Evolutionary conservation across 1,140 invertebrate genomes (phyloP).

Genomic region (Monochamus saltuarius): DNA sequence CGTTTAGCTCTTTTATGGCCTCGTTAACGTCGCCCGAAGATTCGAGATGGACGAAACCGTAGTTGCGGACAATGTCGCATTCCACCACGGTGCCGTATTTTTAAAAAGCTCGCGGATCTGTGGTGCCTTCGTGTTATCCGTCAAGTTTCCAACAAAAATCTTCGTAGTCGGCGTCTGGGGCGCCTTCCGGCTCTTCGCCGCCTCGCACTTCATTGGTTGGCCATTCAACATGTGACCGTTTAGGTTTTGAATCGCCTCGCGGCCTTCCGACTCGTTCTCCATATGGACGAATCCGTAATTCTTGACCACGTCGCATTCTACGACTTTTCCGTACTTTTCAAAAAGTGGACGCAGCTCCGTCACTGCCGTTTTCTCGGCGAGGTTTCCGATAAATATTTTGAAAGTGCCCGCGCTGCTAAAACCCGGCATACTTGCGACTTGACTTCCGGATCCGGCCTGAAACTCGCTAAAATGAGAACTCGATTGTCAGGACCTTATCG

Average conservation of each 20-base stretch:
- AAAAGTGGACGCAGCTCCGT: conserved; percentile 86
- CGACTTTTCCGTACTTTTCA: conserved; percentile 92
- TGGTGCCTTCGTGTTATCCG: conserved; percentile 83
- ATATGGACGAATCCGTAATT: conserved; percentile 98
- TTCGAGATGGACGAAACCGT: conserved; percentile 88
- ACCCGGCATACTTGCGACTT: conserved; percentile 67
- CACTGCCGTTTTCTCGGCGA: conserved; percentile 84
- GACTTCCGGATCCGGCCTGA: too few relatives aligned
- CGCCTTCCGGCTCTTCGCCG: conserved; percentile 80
- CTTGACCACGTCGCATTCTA: conserved; percentile 94
- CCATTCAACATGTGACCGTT: conserved; percentile 87
- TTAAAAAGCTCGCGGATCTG: conserved; percentile 84
- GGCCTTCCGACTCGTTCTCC: conserved; percentile 88
- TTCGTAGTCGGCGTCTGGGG: conserved; percentile 84
- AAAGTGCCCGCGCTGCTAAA: conserved; percentile 79
- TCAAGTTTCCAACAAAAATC: conserved; percentile 88
- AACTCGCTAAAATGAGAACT: too few relatives aligned
- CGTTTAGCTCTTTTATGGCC: conserved; percentile 83
- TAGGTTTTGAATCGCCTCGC: conserved; percentile 87
- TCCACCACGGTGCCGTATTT: conserved; percentile 88
- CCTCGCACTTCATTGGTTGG: conserved; percentile 88
- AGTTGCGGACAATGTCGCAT: conserved; percentile 88
- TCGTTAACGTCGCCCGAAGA: conserved; percentile 80
- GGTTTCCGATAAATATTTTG: conserved; percentile 95
- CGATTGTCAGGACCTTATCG: too few relatives aligned